A percentile compares a stretch with the other conserved stretches of the same genome.
Conservation (phyloP, 2,797 vertebrate species). For the Enteromius treurensis region DNA sequence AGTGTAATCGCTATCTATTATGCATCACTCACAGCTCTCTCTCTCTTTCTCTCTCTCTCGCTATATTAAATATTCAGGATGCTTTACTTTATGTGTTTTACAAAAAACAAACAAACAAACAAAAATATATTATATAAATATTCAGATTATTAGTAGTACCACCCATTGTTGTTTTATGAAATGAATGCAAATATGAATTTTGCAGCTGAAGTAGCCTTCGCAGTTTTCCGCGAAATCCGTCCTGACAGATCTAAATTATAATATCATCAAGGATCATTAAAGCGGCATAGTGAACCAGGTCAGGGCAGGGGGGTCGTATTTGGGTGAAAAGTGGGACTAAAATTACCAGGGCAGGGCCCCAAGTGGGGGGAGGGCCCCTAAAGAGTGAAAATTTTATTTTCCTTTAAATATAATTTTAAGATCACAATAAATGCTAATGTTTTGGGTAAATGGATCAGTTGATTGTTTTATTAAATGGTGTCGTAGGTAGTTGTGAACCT, state of each 20-base stretch:
- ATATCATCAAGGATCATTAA: not conserved
- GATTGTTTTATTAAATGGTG: too few relatives aligned
- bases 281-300: not conserved
- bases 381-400: too few relatives aligned
- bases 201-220: not conserved
- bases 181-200: not conserved
- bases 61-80: slow-evolving; percentile 4
- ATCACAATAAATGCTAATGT: too few relatives aligned
- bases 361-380: too few relatives aligned
- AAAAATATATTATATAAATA: not conserved
- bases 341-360: too few relatives aligned
- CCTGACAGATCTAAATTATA: not conserved
- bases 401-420: too few relatives aligned
- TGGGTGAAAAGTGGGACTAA: too few relatives aligned
- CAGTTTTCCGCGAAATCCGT: not conserved
- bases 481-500: too few relatives aligned
- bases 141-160: not conserved
- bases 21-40: not conserved
- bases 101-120: not conserved
- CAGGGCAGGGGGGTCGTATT: not conserved
- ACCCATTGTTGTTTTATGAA: not conserved
- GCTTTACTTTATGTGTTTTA: not conserved
- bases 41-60: not conserved
- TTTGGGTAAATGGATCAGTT: too few relatives aligned
- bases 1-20: not conserved